Percentiles rank a stretch among this genome's conserved stretches.
phyloP scores from a whole-genome alignment of 2,888 invertebrate genomes.

The Tenthredo notha region DNA sequence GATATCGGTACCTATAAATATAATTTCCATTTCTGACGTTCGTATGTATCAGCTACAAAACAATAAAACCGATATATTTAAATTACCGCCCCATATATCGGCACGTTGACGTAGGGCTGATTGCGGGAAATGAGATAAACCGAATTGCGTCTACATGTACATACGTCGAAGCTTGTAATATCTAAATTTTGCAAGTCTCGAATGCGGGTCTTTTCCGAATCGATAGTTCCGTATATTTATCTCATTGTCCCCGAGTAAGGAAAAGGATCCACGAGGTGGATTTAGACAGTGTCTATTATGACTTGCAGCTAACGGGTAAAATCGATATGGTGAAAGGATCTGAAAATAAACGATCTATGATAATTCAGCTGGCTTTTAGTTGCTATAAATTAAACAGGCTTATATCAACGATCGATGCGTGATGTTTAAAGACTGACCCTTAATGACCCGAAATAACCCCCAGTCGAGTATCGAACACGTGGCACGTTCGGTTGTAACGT shows the following conservation, averaged over 20 bases:
- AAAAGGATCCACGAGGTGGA: not conserved
- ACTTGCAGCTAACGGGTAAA: not conserved
- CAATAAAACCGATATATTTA: not conserved
- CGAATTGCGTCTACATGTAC: not conserved
- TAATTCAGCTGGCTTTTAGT: not conserved
- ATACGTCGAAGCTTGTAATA: not conserved
- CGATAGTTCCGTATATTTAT: not conserved
- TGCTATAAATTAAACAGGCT: constrained; percentile 5
- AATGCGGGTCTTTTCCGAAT: no score
- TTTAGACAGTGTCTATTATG: not conserved
- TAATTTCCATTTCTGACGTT: not conserved
- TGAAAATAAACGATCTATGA: constrained; percentile 27
- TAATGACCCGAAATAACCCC: constrained; percentile 45
- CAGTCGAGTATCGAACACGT: constrained; percentile 43
- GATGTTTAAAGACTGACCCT: constrained; percentile 21
- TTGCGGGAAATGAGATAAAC: not conserved
- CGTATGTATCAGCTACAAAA: not conserved
- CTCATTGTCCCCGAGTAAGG: not conserved
- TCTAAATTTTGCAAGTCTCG: not conserved
- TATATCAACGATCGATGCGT: constrained; percentile 1
- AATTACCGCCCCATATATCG: not conserved
- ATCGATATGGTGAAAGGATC: constrained; percentile 23
- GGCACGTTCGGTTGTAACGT: constrained; percentile 39
- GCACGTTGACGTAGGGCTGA: not conserved
- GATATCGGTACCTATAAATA: not conserved